Evolutionary conservation across 2,797 vertebrate genomes (phyloP).

Genomic region (Esox masquinongy): DNA sequence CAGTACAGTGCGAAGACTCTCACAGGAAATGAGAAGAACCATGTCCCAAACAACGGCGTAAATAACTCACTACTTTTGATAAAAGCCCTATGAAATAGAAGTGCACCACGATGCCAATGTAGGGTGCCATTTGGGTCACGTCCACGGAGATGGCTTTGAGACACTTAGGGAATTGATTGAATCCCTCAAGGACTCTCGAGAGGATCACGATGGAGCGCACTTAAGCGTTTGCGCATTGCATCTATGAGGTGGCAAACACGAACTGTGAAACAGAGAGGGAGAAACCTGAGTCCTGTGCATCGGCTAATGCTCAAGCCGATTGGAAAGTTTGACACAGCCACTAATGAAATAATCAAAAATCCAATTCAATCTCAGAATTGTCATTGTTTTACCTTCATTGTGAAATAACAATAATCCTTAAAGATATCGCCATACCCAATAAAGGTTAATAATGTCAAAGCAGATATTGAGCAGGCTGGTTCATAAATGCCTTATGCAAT

Average conservation of each 20-base stretch:
- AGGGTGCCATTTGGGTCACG: not conserved
- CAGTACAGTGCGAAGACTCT: not conserved
- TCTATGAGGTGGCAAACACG: not conserved
- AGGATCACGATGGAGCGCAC: conserved; percentile 21
- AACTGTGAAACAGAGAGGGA: not conserved
- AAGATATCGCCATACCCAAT: not conserved
- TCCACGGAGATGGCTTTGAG: not conserved
- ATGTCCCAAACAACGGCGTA: not conserved
- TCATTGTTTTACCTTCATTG: not conserved
- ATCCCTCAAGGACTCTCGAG: conserved; percentile 21
- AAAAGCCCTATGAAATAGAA: not conserved
- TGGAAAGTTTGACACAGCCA: not conserved
- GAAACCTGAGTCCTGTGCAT: not conserved
- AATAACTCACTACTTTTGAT: not conserved
- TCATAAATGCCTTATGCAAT: not conserved
- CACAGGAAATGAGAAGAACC: not conserved
- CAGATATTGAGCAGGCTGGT: not conserved
- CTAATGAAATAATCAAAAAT: conserved; percentile 4
- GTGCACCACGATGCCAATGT: not conserved
- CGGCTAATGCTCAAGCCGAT: not conserved
- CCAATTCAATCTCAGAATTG: not conserved
- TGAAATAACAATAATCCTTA: not conserved
- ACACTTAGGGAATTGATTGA: conserved; percentile 24
- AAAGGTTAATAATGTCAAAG: not conserved
- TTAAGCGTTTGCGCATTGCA: not conserved